These are phyloP conservation scores for Drosophila teissieri DNA, from an alignment of 1,140 invertebrate species.

Conservation along the genomic window DNA sequence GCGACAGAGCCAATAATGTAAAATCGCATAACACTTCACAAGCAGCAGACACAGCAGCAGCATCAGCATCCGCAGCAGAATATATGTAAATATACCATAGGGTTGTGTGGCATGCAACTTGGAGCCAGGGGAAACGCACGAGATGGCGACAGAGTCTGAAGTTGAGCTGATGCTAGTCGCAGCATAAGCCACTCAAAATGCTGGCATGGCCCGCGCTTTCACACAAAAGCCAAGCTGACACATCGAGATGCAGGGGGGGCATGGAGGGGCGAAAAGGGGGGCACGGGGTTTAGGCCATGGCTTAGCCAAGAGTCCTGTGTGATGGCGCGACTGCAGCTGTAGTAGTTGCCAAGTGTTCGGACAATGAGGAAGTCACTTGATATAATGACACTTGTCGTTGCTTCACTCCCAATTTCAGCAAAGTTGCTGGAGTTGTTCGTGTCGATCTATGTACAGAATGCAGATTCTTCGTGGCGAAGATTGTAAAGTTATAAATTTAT, in stretches of 20 bases:
- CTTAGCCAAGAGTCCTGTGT: slow-evolving; percentile 12
- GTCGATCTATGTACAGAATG: neutral
- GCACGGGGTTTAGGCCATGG: slow-evolving; percentile 24
- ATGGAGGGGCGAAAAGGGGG: neutral
- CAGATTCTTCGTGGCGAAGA: neutral
- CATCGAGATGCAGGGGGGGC: slow-evolving; percentile 7
- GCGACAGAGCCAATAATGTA: slow-evolving; percentile 75
- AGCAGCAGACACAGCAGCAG: slow-evolving; percentile 32
- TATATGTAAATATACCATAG: slow-evolving; percentile 6
- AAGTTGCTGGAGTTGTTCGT: slow-evolving; percentile 1
- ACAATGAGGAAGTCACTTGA: slow-evolving; percentile 76
- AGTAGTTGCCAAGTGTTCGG: slow-evolving; percentile 38
- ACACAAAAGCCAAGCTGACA: slow-evolving; percentile 50
- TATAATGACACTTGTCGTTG: slow-evolving; percentile 79
- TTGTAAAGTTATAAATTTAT: neutral
- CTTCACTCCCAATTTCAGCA: slow-evolving; percentile 20
- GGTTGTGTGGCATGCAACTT: slow-evolving; percentile 7
- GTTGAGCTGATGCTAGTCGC: slow-evolving; percentile 35
- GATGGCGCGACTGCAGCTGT: slow-evolving; percentile 22
- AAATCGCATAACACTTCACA: slow-evolving; percentile 80
- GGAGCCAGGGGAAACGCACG: neutral
- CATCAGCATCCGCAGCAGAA: slow-evolving; percentile 20
- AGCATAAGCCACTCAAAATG: slow-evolving; percentile 74
- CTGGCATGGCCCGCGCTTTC: slow-evolving; percentile 57
- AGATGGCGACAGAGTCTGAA: slow-evolving; percentile 17